Evolutionary conservation across 2,888 invertebrate genomes (phyloP), one percentile per base, ranked within the genome.

Genomic region (Acronicta leporina): DNA sequence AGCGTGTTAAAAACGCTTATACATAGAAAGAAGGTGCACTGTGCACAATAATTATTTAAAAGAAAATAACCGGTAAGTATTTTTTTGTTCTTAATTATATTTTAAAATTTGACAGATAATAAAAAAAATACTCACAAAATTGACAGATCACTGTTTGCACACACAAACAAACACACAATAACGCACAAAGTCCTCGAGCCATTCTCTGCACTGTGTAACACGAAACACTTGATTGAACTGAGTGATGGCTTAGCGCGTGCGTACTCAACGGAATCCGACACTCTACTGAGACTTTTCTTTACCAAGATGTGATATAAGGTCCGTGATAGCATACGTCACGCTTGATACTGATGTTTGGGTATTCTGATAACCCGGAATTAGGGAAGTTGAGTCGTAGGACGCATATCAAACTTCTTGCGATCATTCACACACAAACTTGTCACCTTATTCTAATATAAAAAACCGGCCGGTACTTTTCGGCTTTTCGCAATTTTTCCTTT

Each of bases 121-220:
- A 25, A 44, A 30, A 2, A 5, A 0, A 13, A 4, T 1, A 88
- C 91, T 91, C 41, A 92, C 92, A 88, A 43, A 87, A 90, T 51
- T 92, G 92, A 73, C 87, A 84, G 8, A 77, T 68, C 44, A 85
- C 87, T 51, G 75, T 52, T 68, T 83, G 80, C 38, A 87, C 72
- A 82, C 82, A 87, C 80, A 89, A 67, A 85, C 75, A 81, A 64
- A 87, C 65, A 82, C 87, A 89, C 76, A 91, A 52, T 63, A 82
- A 44, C 63, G 77, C 71, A 75, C 75, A 60, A 63, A 78, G 65
- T 53, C 56, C 52, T 51, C 70, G 77, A 48, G 81, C 80, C 87
- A 88, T 87, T 16, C 56, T 64, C 59, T 47, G 27, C 42, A 13
- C 46, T 35, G 44, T 47, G 51, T 59, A 43, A 48, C 44, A 45